A percentile compares a stretch with the other conserved stretches of the same genome.
Evolutionary conservation across 2,888 invertebrate species (phyloP).

Genomic region (Pandemis corylana): DNA sequence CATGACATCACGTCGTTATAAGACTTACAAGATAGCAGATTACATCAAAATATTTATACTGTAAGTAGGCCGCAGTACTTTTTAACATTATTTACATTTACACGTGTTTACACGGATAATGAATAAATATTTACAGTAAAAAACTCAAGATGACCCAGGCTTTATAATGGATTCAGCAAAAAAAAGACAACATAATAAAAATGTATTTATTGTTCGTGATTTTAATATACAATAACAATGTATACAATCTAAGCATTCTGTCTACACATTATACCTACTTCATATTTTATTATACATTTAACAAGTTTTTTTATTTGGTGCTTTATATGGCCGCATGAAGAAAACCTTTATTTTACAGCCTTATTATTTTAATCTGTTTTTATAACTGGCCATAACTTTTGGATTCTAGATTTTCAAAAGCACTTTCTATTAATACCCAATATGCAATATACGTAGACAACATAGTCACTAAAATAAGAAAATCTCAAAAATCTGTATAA

Average conservation of each 20-base stretch:
- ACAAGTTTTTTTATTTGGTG: constrained; percentile 59
- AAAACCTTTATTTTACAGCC: constrained; percentile 13
- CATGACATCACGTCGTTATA: too few species aligned
- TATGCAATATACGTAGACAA: neutral
- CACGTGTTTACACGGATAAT: too few species aligned
- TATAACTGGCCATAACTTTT: neutral
- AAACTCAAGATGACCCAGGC: neutral
- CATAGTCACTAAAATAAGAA: neutral
- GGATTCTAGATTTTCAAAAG: neutral
- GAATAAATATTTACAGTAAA: too few species aligned
- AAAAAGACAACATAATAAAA: neutral
- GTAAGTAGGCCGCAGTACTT: too few species aligned
- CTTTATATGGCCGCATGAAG: constrained; percentile 53
- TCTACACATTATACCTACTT: neutral
- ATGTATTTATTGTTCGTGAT: constrained; percentile 38
- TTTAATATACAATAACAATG: constrained; percentile 42
- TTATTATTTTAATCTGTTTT: constrained; percentile 10
- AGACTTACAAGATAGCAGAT: too few species aligned
- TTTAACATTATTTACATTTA: too few species aligned
- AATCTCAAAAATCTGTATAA: neutral
- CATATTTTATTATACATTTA: constrained; percentile 43
- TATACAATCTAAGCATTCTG: constrained; percentile 42
- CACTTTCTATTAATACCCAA: neutral
- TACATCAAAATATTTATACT: too few species aligned
- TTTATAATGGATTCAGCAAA: neutral